These are phyloP conservation scores for Xenopus laevis DNA, from an alignment of 2,113 vertebrate genomes.

Conservation along the genomic window DNA sequence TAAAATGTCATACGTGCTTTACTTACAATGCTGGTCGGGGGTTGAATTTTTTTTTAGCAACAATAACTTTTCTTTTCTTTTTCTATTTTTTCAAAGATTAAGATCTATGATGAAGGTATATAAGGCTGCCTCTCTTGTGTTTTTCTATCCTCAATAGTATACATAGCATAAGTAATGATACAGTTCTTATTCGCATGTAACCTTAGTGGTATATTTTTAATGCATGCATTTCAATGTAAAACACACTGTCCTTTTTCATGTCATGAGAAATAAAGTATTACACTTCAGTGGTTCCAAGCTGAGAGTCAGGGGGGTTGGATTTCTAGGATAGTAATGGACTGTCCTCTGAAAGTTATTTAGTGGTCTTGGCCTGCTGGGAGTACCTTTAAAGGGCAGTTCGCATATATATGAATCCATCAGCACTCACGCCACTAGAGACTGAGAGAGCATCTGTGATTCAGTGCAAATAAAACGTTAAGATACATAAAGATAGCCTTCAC, in stretches of 20 bases:
- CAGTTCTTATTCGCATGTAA: conserved; percentile 14
- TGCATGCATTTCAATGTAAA: conserved; percentile 9
- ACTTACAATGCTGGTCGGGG: too few relatives aligned
- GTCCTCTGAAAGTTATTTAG: conserved; percentile 3
- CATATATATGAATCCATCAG: conserved; percentile 11
- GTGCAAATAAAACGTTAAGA: conserved; percentile 6
- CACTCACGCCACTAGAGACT: background rate
- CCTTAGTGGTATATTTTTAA: conserved; percentile 6
- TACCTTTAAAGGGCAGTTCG: conserved; percentile 1
- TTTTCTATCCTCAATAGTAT: background rate
- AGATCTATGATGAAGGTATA: background rate
- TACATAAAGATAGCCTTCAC: conserved; percentile 1
- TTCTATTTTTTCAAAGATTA: too few relatives aligned
- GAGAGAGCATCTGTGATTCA: conserved; percentile 18
- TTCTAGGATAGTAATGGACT: conserved; percentile 4
- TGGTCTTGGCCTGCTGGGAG: conserved; percentile 12
- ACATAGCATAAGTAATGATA: conserved; percentile 6
- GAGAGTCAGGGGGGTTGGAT: background rate
- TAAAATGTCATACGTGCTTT: too few relatives aligned
- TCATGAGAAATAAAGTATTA: conserved; percentile 6
- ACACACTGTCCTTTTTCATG: conserved; percentile 8
- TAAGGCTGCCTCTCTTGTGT: background rate
- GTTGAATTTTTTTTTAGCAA: too few relatives aligned
- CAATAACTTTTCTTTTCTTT: too few relatives aligned
- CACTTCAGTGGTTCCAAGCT: conserved; percentile 10